Evolutionary conservation across 2,113 vertebrate genomes (phyloP), one percentile per base, ranked within the genome.

Genomic region (Pygoscelis antarcticus): DNA sequence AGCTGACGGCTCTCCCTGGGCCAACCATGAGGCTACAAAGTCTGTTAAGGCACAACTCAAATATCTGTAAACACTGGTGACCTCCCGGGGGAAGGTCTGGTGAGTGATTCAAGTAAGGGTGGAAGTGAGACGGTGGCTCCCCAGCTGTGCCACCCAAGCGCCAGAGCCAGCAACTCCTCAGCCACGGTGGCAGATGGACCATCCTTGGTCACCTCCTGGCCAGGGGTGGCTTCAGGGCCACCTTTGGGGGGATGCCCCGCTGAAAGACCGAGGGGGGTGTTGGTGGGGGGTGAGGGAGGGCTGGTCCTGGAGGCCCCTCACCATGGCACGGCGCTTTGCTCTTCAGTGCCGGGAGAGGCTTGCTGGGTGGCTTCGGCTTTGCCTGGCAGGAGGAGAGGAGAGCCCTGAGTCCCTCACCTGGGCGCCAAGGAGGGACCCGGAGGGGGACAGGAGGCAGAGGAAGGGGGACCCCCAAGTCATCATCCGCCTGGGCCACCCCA

Each of bases 41-140:
- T 87, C 77, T 58, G 5, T 47, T 97, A 97, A 96, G 96, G 96
- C 96, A 97, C 96, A 57, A 84, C 20, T 75, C 6, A 44, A 87
- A 22, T 25, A 40, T 81, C 55, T 93, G 91, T 97, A 96, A 96
- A 96, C 91, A 60, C 29, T 6, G 69, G 14, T 47, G 72, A 18
- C 47, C 51, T 27, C 51, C 40, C 0, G 2, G 27, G 40, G 46
- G 77, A 62, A 44, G 66, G 16, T 32, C 36, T 1, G 4, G 64
- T 2, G 12, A 38, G 69, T 9, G 1, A 57, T 94, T 96, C 96
- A 95, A 96, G 96, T 87, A 87, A 54, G 6, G 51, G 34, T 55
- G 77, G 69, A 25, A 62, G 54, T 0, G 2, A n/a, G 69, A 23
- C 0, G 1, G 5, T 1, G 4, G 42, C 40, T 80, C 32, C 47